Evolutionary conservation across 2,113 vertebrate genomes (phyloP).

Genomic region (Phocoena sinus): DNA sequence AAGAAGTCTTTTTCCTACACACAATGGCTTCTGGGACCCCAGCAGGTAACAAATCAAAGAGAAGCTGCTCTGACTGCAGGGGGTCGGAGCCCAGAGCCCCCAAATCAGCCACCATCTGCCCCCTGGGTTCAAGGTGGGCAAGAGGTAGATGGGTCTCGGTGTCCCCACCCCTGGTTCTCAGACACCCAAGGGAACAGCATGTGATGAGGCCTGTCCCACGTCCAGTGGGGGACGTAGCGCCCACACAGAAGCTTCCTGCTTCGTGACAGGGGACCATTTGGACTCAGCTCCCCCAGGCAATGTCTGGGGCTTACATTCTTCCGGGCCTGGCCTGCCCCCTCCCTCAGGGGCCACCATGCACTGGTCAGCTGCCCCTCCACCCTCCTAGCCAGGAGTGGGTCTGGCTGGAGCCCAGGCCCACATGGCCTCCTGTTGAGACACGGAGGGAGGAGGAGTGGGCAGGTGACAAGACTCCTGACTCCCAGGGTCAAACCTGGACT

Average conservation of each 20-base stretch:
- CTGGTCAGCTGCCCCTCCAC: neutral
- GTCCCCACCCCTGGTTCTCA: fast-evolving
- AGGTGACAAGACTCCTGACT: neutral
- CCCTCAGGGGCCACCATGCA: neutral
- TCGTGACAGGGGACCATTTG: too few relatives aligned
- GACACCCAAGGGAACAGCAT: neutral
- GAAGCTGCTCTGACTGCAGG: neutral
- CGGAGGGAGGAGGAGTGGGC: neutral
- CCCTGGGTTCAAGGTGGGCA: neutral
- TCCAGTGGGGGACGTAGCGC: fast-evolving
- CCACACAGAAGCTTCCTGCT: neutral
- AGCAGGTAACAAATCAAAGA: neutral
- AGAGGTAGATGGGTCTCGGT: too few relatives aligned
- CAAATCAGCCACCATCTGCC: neutral
- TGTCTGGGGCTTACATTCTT: neutral
- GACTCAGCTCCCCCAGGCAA: neutral
- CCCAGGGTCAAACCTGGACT: neutral
- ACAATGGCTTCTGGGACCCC: neutral
- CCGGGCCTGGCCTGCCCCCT: neutral
- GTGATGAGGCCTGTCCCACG: fast-evolving
- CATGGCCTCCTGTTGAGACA: neutral
- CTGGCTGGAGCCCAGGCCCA: neutral
- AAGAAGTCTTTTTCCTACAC: neutral
- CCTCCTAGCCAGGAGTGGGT: neutral
- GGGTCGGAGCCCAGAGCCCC: too few relatives aligned